Evolutionary conservation across 1,140 invertebrate genomes (phyloP).

Genomic region (Aphis craccivora): DNA sequence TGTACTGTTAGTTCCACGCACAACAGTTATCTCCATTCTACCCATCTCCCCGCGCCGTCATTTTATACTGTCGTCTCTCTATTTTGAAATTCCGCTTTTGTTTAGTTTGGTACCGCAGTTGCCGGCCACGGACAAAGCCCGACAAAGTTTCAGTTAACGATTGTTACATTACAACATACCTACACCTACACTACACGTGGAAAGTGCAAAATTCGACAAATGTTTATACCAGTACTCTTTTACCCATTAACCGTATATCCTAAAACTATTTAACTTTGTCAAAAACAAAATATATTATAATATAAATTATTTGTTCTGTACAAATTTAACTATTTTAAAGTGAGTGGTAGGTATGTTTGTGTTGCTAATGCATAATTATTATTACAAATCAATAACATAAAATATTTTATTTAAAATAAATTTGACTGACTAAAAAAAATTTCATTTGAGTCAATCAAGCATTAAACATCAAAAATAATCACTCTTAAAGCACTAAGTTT

Average conservation of each 20-base stretch:
- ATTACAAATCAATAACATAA: not conserved
- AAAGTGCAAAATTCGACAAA: conserved; percentile 31
- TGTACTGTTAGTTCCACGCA: not conserved
- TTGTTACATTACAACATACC: not conserved
- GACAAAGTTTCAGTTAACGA: conserved; percentile 39
- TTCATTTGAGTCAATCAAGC: not conserved
- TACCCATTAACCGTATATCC: conserved; percentile 9
- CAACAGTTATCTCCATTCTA: conserved; percentile 22
- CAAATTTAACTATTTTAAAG: not conserved
- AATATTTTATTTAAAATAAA: not conserved
- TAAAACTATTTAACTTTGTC: not conserved
- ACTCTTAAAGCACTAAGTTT: no score
- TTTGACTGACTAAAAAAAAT: not conserved
- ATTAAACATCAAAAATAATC: no score
- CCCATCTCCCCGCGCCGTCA: not conserved
- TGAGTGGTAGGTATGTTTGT: no score
- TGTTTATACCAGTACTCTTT: not conserved
- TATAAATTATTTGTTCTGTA: not conserved
- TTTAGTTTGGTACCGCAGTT: not conserved
- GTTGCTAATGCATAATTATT: not conserved
- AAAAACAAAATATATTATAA: not conserved
- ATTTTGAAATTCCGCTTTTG: conserved; percentile 16
- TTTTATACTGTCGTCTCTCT: not conserved
- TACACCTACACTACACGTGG: not conserved
- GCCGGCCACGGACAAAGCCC: conserved; percentile 28